A percentile compares a stretch with the other conserved stretches of the same genome.
phyloP scores from a whole-genome alignment of 2,888 invertebrate species.

The Lasioglossum marginatum region DNA sequence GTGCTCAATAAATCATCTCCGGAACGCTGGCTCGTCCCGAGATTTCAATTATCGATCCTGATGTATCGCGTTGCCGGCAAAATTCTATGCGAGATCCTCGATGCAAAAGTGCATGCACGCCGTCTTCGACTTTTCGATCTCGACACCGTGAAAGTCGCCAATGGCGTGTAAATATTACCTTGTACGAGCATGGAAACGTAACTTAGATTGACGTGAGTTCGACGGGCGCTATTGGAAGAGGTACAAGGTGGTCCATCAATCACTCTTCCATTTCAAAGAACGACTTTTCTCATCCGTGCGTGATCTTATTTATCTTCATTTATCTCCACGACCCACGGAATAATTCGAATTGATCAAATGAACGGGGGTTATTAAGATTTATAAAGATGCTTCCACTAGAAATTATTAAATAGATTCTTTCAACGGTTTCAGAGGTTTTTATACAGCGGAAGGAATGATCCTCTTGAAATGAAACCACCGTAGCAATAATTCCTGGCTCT shows the following conservation, averaged over 20 bases:
- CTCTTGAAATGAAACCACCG: background rate
- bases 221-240: background rate
- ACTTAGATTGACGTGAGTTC: slow-evolving; percentile 1
- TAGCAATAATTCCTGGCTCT: background rate
- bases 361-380: background rate
- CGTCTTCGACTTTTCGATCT: background rate
- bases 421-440: too few species aligned
- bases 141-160: background rate
- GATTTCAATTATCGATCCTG: slow-evolving; percentile 3
- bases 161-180: background rate
- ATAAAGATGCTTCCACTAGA: background rate
- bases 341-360: too few species aligned
- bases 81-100: background rate
- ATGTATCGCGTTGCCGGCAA: background rate
- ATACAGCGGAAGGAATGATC: background rate
- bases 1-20: slow-evolving; percentile 6
- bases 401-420: background rate
- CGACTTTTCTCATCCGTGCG: background rate
- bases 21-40: background rate
- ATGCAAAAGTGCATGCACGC: background rate
- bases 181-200: background rate
- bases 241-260: background rate
- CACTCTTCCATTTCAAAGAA: background rate
- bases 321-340: too few species aligned
- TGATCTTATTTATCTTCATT: too few species aligned